Base-by-base conservation (phyloP, 1,140 invertebrate species). In the Prorops nasuta region DNA sequence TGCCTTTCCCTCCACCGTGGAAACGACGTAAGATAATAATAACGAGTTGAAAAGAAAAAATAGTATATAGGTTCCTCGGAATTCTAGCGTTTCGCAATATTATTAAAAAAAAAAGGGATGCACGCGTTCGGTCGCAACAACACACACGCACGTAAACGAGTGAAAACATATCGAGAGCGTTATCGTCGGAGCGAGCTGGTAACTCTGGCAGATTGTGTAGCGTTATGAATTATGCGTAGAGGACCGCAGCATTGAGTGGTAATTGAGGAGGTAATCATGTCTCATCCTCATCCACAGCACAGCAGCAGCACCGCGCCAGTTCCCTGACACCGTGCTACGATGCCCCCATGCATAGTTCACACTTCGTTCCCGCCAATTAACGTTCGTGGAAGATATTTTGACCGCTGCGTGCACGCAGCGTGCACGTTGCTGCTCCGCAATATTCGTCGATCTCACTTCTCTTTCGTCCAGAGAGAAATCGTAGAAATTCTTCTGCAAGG, bases 181-280 rank as follows among this genome's bases (percentile, higher is more conserved):
- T n/a, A n/a, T n/a, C n/a, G n/a, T n/a, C n/a, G n/a, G n/a, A n/a
- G n/a, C n/a, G n/a, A n/a, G n/a, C n/a, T n/a, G n/a, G n/a, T n/a
- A n/a, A n/a, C n/a, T n/a, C n/a, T n/a, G n/a, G n/a, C n/a, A n/a
- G n/a, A n/a, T n/a, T n/a, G n/a, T 28, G 4, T 28, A 6, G 49
- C 51, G 53, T 56, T 60, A 64, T 62, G 58, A 67, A 68, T 67
- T 67, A 68, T 67, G 64, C 53, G 56, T 37, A 49, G 53, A 58
- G 60, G 55, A 56, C 58, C 60, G 54, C 44, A 60, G 55, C 61
- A 71, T 71, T 67, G 67, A 69, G 58, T 58, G 53, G 62, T 69
- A 71, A 71, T 68, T 68, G 64, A 69, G 64, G 60, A 66, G 66
- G 58, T 68, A 68, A 71, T 71, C 64, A 65, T 63, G 62, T 61